Percentiles rank a stretch among this genome's conserved stretches.
These are phyloP conservation scores for Cheilosia impressa DNA, from an alignment of 2,888 invertebrate species.

Conservation along the genomic window DNA sequence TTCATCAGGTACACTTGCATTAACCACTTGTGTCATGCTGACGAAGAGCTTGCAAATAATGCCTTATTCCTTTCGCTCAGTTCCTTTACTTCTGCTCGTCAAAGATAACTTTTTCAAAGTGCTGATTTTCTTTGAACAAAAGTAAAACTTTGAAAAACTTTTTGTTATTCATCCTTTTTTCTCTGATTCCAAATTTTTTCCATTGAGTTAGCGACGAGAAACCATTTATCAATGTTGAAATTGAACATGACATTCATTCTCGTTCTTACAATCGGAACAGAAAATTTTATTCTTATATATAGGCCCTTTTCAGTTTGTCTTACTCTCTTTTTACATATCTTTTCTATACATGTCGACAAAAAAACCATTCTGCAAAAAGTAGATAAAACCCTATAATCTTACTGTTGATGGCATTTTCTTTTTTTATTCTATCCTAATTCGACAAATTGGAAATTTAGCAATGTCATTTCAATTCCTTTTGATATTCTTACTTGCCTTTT, in stretches of 20 bases:
- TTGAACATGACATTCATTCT: slow-evolving; percentile 61
- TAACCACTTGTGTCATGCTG: not conserved
- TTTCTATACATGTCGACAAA: slow-evolving; percentile 7
- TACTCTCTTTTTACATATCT: slow-evolving; percentile 6
- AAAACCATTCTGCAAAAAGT: slow-evolving; percentile 10
- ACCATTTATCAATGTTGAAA: slow-evolving; percentile 56
- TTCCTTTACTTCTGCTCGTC: slow-evolving; percentile 2
- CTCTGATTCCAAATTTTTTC: slow-evolving; percentile 36
- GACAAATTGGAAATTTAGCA: slow-evolving; percentile 32
- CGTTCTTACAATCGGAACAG: slow-evolving; percentile 23
- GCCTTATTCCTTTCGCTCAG: slow-evolving; percentile 2
- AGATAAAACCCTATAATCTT: slow-evolving; percentile 22
- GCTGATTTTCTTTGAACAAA: slow-evolving; percentile 49
- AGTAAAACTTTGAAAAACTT: slow-evolving; percentile 53
- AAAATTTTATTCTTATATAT: slow-evolving; percentile 27
- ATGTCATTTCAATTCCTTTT: slow-evolving; percentile 12
- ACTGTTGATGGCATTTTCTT: slow-evolving; percentile 30
- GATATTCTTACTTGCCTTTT: slow-evolving; percentile 16
- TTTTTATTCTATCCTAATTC: slow-evolving; percentile 32
- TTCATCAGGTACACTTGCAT: not conserved
- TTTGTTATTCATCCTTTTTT: slow-evolving; percentile 51
- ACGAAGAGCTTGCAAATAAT: slow-evolving; percentile 16
- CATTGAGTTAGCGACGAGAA: slow-evolving; percentile 29
- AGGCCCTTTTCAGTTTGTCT: slow-evolving; percentile 32
- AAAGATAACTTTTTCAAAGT: slow-evolving; percentile 48